Evolutionary conservation across 2,797 vertebrate species (phyloP).

Genomic region (Syndactyla subalaris): DNA sequence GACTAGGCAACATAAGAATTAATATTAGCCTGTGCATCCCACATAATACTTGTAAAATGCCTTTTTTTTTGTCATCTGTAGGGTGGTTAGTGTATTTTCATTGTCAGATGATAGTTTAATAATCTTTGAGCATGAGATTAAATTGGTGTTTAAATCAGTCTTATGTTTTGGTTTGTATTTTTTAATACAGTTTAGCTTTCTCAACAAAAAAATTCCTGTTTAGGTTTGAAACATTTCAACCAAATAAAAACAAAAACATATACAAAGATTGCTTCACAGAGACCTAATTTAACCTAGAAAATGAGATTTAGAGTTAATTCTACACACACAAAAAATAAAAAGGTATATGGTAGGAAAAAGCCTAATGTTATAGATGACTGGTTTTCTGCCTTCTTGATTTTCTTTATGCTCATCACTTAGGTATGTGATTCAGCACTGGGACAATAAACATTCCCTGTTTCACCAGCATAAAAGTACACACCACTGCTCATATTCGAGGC

Average conservation of each 20-base stretch:
- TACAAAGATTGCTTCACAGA: neutral
- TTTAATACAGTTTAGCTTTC: neutral
- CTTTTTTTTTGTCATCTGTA: neutral
- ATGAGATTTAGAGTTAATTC: neutral
- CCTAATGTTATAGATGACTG: neutral
- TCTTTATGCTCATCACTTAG: neutral
- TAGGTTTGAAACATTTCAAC: neutral
- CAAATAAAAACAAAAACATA: neutral
- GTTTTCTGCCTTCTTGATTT: neutral
- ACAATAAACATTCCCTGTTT: neutral
- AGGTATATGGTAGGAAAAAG: neutral
- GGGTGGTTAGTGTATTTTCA: neutral
- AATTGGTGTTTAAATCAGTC: neutral
- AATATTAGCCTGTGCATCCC: neutral
- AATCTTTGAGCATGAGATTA: neutral
- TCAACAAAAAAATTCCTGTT: neutral
- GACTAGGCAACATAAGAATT: neutral
- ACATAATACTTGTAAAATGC: neutral
- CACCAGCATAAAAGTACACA: neutral
- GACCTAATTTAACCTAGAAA: neutral
- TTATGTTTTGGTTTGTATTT: neutral
- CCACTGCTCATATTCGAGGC: neutral
- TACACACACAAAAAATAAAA: neutral
- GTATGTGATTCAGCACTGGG: neutral
- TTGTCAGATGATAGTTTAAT: neutral